Evolutionary conservation across 2,797 vertebrate genomes (phyloP).

Genomic region (Oryzias sinensis): DNA sequence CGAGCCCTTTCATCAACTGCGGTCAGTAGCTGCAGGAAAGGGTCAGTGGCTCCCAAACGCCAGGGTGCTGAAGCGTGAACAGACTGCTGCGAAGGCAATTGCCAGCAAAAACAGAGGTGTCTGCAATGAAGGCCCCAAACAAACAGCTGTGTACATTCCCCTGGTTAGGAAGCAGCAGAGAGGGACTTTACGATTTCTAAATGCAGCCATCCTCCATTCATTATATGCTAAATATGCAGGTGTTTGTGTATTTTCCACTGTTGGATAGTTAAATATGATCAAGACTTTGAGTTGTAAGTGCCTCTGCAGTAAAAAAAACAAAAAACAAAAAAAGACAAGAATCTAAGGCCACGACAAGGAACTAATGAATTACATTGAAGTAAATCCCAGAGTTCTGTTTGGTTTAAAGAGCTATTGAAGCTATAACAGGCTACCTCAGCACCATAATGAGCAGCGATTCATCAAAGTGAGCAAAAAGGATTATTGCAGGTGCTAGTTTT

Average conservation of each 20-base stretch:
- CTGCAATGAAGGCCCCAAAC: constrained; percentile 10
- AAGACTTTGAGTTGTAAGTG: too few relatives aligned
- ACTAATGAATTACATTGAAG: constrained; percentile 43
- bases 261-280: too few relatives aligned
- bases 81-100: constrained; percentile 43
- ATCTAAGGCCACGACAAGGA: background rate
- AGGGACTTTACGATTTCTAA: background rate
- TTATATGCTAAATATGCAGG: background rate
- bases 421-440: constrained; percentile 11
- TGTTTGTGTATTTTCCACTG: too few relatives aligned
- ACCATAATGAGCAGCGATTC: constrained; percentile 39
- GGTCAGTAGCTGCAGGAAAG: constrained; percentile 59
- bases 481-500: constrained; percentile 49
- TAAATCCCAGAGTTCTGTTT: constrained; percentile 48
- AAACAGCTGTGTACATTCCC: constrained; percentile 6
- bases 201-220: background rate
- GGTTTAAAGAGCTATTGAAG: constrained; percentile 31
- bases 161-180: background rate
- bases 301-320: background rate
- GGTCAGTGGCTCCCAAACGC: constrained; percentile 67
- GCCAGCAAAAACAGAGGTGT: constrained; percentile 29
- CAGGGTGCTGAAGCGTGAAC: constrained; percentile 54
- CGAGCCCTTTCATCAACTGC: constrained; percentile 59
- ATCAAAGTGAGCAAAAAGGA: constrained; percentile 25
- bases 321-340: background rate